Evolutionary conservation across 2,888 invertebrate species (phyloP).

Genomic region (Morpho helenor): DNA sequence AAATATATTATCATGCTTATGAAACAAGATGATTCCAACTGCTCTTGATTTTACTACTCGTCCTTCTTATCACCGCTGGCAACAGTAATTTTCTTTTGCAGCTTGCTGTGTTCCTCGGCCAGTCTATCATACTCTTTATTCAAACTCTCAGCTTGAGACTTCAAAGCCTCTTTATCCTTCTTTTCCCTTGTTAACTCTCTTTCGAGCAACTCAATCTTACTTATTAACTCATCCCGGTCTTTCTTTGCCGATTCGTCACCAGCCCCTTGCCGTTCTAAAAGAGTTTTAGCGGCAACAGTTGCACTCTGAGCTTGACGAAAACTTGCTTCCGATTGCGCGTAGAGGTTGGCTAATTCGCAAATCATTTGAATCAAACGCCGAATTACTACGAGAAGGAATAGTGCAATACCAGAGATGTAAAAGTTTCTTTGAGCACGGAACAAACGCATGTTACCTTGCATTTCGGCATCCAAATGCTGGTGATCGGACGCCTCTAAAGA

Average conservation of each 20-base stretch:
- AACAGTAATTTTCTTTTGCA: conserved; percentile 84
- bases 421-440: conserved; percentile 99
- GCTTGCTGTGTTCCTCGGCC: conserved; percentile 88
- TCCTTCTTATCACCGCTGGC: conserved; percentile 81
- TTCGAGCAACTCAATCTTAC: conserved; percentile 81
- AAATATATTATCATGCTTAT: no score
- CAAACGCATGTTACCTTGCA: conserved; percentile 95
- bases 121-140: conserved; percentile 96
- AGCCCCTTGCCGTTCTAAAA: conserved; percentile 83
- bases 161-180: conserved; percentile 91
- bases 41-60: conserved; percentile 48
- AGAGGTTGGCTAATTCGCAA: conserved; percentile 88
- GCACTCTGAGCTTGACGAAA: conserved; percentile 96
- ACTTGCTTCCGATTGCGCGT: conserved; percentile 95
- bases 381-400: conserved; percentile 96
- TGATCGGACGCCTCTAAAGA: conserved; percentile 80
- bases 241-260: conserved; percentile 81
- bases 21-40: no score
- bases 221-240: conserved; percentile 81
- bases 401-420: conserved; percentile 97
- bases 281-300: conserved; percentile 88
- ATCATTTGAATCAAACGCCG: conserved; percentile 92
- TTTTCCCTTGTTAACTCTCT: conserved; percentile 82
- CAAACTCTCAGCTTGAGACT: conserved; percentile 93
- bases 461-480: conserved; percentile 90